Evolutionary conservation across 1,140 invertebrate species (phyloP).

Genomic region (Drosophila aff.): DNA sequence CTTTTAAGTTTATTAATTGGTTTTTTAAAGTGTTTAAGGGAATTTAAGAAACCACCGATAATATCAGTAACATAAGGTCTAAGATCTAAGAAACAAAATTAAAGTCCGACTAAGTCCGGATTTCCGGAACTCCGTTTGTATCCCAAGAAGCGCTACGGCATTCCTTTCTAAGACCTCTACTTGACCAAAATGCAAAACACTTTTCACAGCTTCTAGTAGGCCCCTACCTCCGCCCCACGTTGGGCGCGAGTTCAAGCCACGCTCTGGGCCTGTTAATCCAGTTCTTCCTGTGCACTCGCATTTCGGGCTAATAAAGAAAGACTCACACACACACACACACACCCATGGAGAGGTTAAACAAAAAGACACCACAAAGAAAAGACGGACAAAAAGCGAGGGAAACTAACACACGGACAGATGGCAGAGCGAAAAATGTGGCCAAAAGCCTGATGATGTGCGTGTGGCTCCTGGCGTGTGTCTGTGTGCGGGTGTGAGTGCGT

Average conservation of each 20-base stretch:
- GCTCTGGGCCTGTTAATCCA: conserved; percentile 18
- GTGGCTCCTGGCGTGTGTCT: conserved; percentile 19
- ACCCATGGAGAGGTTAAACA: conserved; percentile 19
- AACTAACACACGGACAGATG: conserved; percentile 50
- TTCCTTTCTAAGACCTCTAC: not conserved
- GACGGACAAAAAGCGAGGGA: conserved; percentile 24
- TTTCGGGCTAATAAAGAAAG: conserved; percentile 55
- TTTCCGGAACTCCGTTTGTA: not conserved
- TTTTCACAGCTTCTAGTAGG: not conserved
- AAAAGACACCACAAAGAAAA: conserved; percentile 25
- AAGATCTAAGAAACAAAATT: not conserved
- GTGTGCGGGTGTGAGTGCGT: conserved; percentile 28
- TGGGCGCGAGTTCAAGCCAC: conserved; percentile 12
- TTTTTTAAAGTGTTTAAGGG: too few relatives aligned
- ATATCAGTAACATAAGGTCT: not conserved
- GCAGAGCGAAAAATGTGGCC: conserved; percentile 59
- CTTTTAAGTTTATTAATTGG: not conserved
- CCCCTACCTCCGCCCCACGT: not conserved
- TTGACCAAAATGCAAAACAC: not conserved
- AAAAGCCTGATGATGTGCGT: conserved; percentile 37
- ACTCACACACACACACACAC: conserved; percentile 24
- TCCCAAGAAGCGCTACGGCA: not conserved
- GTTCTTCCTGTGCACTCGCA: conserved; percentile 18
- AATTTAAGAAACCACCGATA: not conserved
- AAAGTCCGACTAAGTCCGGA: not conserved